Base-by-base conservation (phyloP, 2,113 vertebrate genomes). In the Nettapus auritus region DNA sequence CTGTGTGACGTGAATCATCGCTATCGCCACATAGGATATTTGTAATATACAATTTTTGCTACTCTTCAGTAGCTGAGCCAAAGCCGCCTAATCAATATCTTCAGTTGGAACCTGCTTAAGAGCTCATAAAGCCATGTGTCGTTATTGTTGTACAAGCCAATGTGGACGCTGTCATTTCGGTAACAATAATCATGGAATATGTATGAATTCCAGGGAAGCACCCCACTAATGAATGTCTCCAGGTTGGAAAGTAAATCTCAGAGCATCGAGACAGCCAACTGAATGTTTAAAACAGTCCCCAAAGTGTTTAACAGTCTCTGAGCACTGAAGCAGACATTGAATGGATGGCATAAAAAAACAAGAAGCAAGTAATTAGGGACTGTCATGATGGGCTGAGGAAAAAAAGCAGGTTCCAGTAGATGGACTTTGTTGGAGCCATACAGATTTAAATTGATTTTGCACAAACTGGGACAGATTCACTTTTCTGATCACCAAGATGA, bases 51-150 rank as follows among this genome's bases (percentile, higher is more conserved):
- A 34, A 8, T 13, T 79, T 62, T 15, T 82, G 69, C 33, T 77
- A 26, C 62, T 73, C 28, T 50, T 76, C 50, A 46, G 22, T 11
- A 73, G 26, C n/a, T 52, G 38, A 94, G 60, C 73, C 62, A 84
- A 90, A 87, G 34, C 21, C 42, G 34, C 33, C 57, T 38, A 26
- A 96, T 95, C 94, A 88, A 92, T 93, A 95, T 17, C 62, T 75
- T 38, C 2, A 6, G 11, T 67, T 91, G 82, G 86, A 53, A 62
- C 56, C 40, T 34, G 59, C 60, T 71, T 46, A 69, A 31, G 55
- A 91, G 67, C 28, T 82, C 18, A 4, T 71, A 85, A 66, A 76
- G 46, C 70, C 70, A 52, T 26, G 57, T 55, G 28, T 55, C 55
- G 17, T 57, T 46, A 69, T 11, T 69, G 67, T 14, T 76, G 48